Conservation (phyloP, 30 jellyfish, hydroid and myxozoan species). For the Aurelia sp. region DNA sequence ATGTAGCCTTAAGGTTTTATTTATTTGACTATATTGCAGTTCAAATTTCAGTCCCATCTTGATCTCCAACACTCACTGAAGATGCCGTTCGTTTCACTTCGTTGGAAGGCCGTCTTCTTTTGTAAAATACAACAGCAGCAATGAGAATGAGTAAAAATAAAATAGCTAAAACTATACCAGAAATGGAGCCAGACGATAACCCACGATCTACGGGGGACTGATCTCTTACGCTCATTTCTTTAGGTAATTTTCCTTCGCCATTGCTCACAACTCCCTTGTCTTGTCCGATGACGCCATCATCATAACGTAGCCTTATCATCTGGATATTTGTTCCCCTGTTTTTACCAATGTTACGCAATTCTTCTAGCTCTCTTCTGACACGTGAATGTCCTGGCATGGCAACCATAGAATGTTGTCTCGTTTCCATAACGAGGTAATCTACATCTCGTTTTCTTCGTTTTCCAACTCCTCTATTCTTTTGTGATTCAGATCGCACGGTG, state of each 20-base stretch:
- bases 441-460: constrained; percentile 36
- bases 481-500: constrained; percentile 80
- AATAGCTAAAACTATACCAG: constrained; percentile 61
- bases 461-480: constrained; percentile 80
- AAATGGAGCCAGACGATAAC: constrained; percentile 36
- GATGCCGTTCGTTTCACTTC: constrained; percentile 65
- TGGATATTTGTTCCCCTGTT: constrained; percentile 88
- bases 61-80: constrained; percentile 69
- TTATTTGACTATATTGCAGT: background rate
- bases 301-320: constrained; percentile 65
- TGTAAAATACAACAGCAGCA: constrained; percentile 57
- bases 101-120: constrained; percentile 65
- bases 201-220: constrained; percentile 12
- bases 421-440: constrained; percentile 20
- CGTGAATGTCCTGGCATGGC: constrained; percentile 56
- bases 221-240: constrained; percentile 26
- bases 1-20: too few relatives aligned
- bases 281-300: background rate
- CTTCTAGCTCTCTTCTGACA: constrained; percentile 53
- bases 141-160: constrained; percentile 40
- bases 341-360: constrained; percentile 67
- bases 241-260: constrained; percentile 52
- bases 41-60: constrained; percentile 82
- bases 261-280: background rate
- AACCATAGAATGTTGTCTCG: constrained; percentile 36